A percentile compares a stretch with the other conserved stretches of the same genome.
phyloP scores from a whole-genome alignment of 1,140 invertebrate genomes.

The Brachionus angularis region DNA sequence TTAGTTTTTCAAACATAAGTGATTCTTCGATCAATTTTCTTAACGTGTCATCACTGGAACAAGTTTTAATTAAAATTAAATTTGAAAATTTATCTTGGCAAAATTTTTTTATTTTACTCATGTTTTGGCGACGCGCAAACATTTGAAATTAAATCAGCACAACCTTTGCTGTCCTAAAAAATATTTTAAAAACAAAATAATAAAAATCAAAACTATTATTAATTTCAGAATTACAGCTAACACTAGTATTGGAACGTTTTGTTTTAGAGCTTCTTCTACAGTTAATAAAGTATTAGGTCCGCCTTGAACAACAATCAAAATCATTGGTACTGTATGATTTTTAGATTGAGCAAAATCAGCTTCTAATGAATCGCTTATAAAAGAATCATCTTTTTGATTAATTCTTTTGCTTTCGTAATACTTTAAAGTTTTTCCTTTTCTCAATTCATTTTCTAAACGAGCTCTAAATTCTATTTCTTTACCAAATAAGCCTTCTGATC shows the following conservation, averaged over 20 bases:
- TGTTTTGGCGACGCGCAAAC: constrained; percentile 46
- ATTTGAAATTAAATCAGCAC: constrained; percentile 56
- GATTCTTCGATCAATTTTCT: neutral
- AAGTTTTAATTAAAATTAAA: too few relatives aligned
- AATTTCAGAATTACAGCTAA: constrained; percentile 47
- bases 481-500: constrained; percentile 27
- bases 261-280: constrained; percentile 50
- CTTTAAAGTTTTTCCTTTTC: constrained; percentile 46
- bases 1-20: neutral
- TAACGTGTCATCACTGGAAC: constrained; percentile 2
- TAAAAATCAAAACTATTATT: neutral
- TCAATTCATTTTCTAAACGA: constrained; percentile 20
- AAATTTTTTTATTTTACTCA: neutral
- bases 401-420: constrained; percentile 47
- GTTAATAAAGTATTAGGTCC: constrained; percentile 56
- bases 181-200: neutral
- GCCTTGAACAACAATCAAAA: constrained; percentile 57
- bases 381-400: neutral
- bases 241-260: constrained; percentile 55
- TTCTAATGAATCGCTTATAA: neutral
- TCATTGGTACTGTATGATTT: constrained; percentile 50
- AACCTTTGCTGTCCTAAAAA: constrained; percentile 53
- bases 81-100: neutral
- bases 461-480: constrained; percentile 42
- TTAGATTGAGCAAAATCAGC: neutral